Evolutionary conservation across 2,113 vertebrate genomes (phyloP), one percentile per base, ranked within the genome.

Genomic region (Dascyllus trimaculatus): DNA sequence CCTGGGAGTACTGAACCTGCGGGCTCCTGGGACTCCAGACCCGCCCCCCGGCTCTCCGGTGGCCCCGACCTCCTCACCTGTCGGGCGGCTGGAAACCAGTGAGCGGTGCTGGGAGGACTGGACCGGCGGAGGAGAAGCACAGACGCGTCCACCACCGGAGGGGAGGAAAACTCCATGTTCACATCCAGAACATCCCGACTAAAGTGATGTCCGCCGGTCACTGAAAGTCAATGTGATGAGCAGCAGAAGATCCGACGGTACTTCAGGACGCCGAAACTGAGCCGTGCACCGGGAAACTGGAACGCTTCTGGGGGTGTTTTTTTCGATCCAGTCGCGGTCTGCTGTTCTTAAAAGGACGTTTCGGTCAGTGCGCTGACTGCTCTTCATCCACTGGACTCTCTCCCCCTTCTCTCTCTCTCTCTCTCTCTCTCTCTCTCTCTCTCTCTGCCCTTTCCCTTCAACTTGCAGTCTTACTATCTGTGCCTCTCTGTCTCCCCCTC

Each of bases 111-210:
- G 73, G 78, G 78, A 72, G 73, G 49, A 73, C 64, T 71, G 81
- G 75, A 64, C 35, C 73, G 45, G 59, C 65, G 52, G 71, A 86
- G 75, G 53, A 78, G 67, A 56, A 54, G 13, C 84, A 11, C 63
- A 1, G 66, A 57, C 69, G 85, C 73, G 21, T 85, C 81, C 84
- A 46, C 48, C 71, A 24, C 22, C 61, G 78, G 82, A 63, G 80
- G 49, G 71, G 53, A 80, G 77, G 72, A 59, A 24, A 88, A 82
- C 85, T 91, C 93, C 93, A 94, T 94, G 77, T 87, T 94, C 92
- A 94, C 82, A 79, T 72, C 54, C 81, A 84, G 56, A 83, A 80
- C 92, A 94, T 93, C 84, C 85, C 92, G 93, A 71, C 61, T 43
- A 35, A 67, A 73, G 81, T 75, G 75, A 60, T 32, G 86, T 29